Evolutionary conservation across 2,797 vertebrate species (phyloP).

Genomic region (Danio jaintianensis): DNA sequence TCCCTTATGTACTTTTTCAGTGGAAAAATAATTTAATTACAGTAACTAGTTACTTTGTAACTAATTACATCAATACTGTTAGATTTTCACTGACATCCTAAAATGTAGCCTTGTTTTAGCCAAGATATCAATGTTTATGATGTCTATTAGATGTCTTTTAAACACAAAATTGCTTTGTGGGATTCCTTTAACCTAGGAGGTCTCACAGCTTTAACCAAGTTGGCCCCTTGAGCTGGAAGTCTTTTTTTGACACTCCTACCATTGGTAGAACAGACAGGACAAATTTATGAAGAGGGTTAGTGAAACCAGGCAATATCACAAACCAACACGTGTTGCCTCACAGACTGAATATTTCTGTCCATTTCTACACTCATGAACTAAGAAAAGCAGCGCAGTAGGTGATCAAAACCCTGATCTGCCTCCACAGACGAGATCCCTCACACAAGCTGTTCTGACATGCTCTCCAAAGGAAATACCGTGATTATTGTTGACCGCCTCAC

Average conservation of each 20-base stretch:
- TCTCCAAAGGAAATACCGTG: constrained; percentile 77
- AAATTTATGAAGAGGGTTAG: not conserved
- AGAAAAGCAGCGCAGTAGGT: constrained; percentile 5
- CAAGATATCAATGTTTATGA: too few species aligned
- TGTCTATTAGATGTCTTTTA: too few species aligned
- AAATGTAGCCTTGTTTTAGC: too few species aligned
- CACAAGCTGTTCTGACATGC: constrained; percentile 75
- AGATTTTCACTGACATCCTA: too few species aligned
- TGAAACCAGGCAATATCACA: not conserved
- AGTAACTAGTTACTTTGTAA: too few species aligned
- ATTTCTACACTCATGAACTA: not conserved
- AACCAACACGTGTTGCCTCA: too few species aligned
- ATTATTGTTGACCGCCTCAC: constrained; percentile 77
- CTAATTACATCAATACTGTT: too few species aligned
- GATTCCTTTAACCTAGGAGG: not conserved
- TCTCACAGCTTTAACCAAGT: constrained; percentile 5
- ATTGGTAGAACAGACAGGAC: constrained; percentile 9
- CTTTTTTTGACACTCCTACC: not conserved
- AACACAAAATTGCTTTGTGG: too few species aligned
- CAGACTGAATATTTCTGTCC: not conserved
- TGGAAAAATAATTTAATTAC: too few species aligned
- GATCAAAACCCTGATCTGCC: constrained; percentile 54
- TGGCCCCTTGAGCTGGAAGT: not conserved
- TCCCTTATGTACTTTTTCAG: too few species aligned
- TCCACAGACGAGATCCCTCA: constrained; percentile 73